Evolutionary conservation across 2,888 invertebrate genomes (phyloP).

Genomic region (Pimpla rufipes): DNA sequence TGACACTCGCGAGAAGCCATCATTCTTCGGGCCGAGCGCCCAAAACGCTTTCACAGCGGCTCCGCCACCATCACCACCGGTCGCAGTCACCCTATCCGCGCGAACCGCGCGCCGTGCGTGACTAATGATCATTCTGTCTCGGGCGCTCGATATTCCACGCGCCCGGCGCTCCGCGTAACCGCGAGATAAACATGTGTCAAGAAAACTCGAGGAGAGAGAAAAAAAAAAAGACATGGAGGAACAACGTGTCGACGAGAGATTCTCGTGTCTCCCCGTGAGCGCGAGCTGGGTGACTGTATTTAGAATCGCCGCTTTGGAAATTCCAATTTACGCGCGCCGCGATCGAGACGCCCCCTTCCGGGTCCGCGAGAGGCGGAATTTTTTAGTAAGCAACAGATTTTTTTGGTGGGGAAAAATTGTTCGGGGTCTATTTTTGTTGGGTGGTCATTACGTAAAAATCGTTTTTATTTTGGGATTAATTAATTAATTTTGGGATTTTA

Average conservation of each 20-base stretch:
- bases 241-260: constrained; percentile 67
- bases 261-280: constrained; percentile 29
- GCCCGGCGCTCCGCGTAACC: constrained; percentile 61
- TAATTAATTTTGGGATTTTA: no score
- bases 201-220: constrained; percentile 56
- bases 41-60: constrained; percentile 70
- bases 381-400: constrained; percentile 26
- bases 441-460: no score
- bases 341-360: constrained; percentile 60
- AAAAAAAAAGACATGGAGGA: constrained; percentile 40
- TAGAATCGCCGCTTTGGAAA: constrained; percentile 60
- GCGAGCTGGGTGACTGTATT: constrained; percentile 36
- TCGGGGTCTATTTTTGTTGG: no score
- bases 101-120: constrained; percentile 54
- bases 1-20: constrained; percentile 67
- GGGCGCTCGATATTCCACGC: constrained; percentile 69
- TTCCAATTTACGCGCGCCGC: constrained; percentile 53
- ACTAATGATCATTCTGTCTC: constrained; percentile 70
- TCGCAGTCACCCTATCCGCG: constrained; percentile 44
- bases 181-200: constrained; percentile 69
- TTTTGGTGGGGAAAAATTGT: no score
- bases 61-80: constrained; percentile 49
- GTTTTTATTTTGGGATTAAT: no score
- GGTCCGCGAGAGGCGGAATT: neutral
- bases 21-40: constrained; percentile 62